A percentile compares a stretch with the other conserved stretches of the same genome.
Evolutionary conservation across 2,888 invertebrate genomes (phyloP).

Genomic region (Cosmia pyralina): DNA sequence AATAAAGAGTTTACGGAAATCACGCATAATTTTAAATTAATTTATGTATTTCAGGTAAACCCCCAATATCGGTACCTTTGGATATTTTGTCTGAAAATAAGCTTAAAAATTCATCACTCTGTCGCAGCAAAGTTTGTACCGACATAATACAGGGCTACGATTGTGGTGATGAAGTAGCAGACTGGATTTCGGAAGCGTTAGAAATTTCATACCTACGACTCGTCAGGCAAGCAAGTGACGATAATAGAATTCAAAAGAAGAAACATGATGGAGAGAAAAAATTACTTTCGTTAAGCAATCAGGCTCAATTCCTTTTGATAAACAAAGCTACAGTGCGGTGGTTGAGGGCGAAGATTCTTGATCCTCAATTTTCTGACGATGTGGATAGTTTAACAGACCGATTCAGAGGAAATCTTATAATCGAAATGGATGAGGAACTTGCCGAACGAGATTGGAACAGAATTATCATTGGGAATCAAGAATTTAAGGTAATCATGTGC

Average conservation of each 20-base stretch:
- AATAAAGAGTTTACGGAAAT: background rate
- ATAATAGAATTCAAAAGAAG: conserved; percentile 79
- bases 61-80: conserved; percentile 89
- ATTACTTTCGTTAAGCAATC: conserved; percentile 92
- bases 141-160: conserved; percentile 95
- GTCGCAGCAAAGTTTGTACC: conserved; percentile 96
- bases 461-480: conserved; percentile 91
- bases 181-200: conserved; percentile 95
- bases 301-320: conserved; percentile 96
- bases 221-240: conserved; percentile 90
- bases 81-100: conserved; percentile 71
- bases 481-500: conserved; percentile 90
- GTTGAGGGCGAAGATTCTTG: conserved; percentile 91
- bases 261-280: conserved; percentile 73
- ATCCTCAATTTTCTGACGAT: conserved; percentile 86
- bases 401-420: conserved; percentile 97
- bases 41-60: conserved; percentile 83
- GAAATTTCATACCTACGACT: conserved; percentile 92
- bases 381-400: conserved; percentile 92
- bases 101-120: conserved; percentile 84
- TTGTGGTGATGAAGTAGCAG: conserved; percentile 94
- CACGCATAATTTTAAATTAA: background rate
- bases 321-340: conserved; percentile 94
- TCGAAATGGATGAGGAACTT: conserved; percentile 93
- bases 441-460: conserved; percentile 93